Base-by-base conservation (phyloP, 2,113 vertebrate species). In the Formicarius rufipectus region DNA sequence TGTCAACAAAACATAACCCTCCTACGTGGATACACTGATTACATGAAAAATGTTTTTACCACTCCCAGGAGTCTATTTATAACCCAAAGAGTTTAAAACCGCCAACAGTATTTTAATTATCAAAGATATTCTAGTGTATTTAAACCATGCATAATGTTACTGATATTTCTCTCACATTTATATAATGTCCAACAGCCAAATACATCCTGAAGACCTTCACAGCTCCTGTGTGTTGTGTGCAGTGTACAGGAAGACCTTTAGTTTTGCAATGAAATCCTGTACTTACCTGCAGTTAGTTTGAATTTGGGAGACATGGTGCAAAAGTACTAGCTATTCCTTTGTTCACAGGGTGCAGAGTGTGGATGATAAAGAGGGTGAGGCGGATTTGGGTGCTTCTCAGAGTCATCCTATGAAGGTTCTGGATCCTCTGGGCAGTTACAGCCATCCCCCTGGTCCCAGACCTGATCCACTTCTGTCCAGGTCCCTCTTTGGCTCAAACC, bases 81-180 rank as follows among this genome's bases (percentile, higher is more conserved):
- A 94, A 95, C 52, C 52, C 79, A 63, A 84, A 95, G 56, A 25
- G 27, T 82, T 96, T 82, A 84, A 93, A 71, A 67, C 31, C 74
- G 84, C 83, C 74, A 85, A 82, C n/a, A 35, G 69, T 82, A 82
- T 91, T 96, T 92, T 92, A 96, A 93, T 95, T 88, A 90, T 81
- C 9, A 1, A 69, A 90, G 80, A 77, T 83, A 83, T 68, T 94
- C 35, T 17, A 21, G 56, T 89, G 63, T 68, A 75, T 63, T 87
- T 87, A 94, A 91, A 88, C 84, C 93, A 85, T 44, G 80, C 66
- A 42, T 81, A 79, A 84, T 92, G 84, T 73, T 96, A 93, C 86
- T 91, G 75, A 58, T 88, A 86, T 86, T 94, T 90, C 67, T 81
- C 69, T 81, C 79, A 73, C 79, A 82, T 87, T 97, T 79, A 53